These are phyloP conservation scores for Mugil cephalus DNA, from an alignment of 2,113 vertebrate species.

Conservation along the genomic window DNA sequence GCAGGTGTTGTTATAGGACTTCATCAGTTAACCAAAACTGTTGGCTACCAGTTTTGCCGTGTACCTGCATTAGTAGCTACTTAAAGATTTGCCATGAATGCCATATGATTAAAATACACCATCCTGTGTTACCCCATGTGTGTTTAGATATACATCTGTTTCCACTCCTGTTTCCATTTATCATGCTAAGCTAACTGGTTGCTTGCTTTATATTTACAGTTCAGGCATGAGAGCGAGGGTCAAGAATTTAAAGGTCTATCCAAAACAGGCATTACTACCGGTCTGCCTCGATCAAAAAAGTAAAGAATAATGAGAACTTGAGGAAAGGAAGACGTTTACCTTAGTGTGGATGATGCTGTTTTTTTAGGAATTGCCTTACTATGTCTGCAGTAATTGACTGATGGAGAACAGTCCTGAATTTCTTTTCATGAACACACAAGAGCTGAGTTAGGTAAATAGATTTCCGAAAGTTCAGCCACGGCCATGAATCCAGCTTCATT, in stretches of 20 bases:
- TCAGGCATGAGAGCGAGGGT: background rate
- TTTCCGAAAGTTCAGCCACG: background rate
- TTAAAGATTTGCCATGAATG: background rate
- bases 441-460: background rate
- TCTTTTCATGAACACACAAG: background rate
- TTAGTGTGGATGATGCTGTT: no score
- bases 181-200: background rate
- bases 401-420: no score
- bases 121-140: background rate
- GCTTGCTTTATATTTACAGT: conserved; percentile 1
- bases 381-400: background rate
- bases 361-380: no score
- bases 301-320: background rate
- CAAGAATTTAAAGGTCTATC: background rate
- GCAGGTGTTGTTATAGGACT: background rate
- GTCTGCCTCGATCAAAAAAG: no score
- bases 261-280: background rate
- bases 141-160: background rate
- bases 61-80: background rate
- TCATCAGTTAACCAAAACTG: background rate
- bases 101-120: background rate
- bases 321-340: background rate
- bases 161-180: background rate
- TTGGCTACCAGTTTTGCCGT: background rate
- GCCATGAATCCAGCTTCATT: background rate